phyloP scores from a whole-genome alignment of 1,140 invertebrate genomes.

The Helicoverpa armigera region DNA sequence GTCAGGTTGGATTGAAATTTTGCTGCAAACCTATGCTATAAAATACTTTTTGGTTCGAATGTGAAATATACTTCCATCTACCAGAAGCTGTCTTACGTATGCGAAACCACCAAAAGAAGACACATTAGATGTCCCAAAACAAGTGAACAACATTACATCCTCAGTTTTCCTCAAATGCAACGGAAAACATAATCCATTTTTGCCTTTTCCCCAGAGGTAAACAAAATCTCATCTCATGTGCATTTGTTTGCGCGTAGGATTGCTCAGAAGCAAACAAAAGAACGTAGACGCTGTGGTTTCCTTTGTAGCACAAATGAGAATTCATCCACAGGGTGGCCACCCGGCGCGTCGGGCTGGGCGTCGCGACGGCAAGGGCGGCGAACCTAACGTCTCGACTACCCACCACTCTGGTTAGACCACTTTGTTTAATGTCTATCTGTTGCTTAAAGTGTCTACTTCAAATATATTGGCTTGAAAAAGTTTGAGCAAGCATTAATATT shows the following conservation, averaged over 20 bases:
- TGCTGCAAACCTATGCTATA: neutral
- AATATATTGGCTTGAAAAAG: slow-evolving; percentile 16
- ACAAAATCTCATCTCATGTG: slow-evolving; percentile 28
- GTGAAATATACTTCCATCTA: too few species aligned
- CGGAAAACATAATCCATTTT: neutral
- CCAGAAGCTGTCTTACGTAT: too few species aligned
- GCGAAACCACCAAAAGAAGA: too few species aligned
- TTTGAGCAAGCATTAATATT: slow-evolving; percentile 3
- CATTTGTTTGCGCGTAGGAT: slow-evolving; percentile 31
- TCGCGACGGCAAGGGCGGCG: slow-evolving; percentile 60
- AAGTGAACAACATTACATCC: neutral
- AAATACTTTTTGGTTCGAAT: neutral
- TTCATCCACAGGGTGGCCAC: slow-evolving; percentile 38
- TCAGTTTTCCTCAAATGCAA: neutral
- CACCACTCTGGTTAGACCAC: slow-evolving; percentile 43
- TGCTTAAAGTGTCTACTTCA: slow-evolving; percentile 26
- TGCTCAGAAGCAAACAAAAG: slow-evolving; percentile 38
- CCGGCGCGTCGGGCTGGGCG: slow-evolving; percentile 38
- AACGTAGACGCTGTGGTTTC: slow-evolving; percentile 31
- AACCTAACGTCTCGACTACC: slow-evolving; percentile 57
- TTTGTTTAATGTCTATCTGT: slow-evolving; percentile 23
- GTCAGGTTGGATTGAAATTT: neutral
- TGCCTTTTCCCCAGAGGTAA: neutral
- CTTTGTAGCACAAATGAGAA: slow-evolving; percentile 39
- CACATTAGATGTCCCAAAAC: too few species aligned